Evolutionary conservation across 2,113 vertebrate species (phyloP), one percentile per base, ranked within the genome.

Genomic region (Nothobranchius furzeri): DNA sequence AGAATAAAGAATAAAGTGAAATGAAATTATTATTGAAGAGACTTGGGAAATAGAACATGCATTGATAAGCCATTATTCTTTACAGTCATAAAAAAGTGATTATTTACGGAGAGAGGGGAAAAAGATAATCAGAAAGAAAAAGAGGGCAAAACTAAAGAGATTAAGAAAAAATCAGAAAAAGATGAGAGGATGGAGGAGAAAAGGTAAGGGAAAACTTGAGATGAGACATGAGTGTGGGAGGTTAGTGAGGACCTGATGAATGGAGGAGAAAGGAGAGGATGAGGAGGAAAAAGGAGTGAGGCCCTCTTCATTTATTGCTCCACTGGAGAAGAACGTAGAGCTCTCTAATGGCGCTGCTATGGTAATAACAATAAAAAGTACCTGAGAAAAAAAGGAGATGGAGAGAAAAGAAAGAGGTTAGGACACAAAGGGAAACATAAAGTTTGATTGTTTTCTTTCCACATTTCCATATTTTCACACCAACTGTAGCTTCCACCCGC

Each of bases 301-400:
- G 84, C 90, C 94, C 94, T 95, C 95, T 99, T 99, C 97, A 99
- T 99, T 99, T 99, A 96, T 96, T 98, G 98, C 98, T 98, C 96
- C 96, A 98, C 83, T 98, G 98, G 98, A 99, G 96, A 96, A 95
- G 98, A 99, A 99, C 97, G 94, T 94, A 93, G 94, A 95, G 94
- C 94, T 91, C 94, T 95, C 95, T 98, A 96, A 98, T 98, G 95
- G 96, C 92, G 92, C 95, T 95, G 95, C 94, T 92, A 93, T 96
- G 96, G 98, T 99, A 98, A 99, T 98, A 98, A 98, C 91, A 92
- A 90, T 91, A 91, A 90, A 90, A 90, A 87, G 70, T 85, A 78
- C 69, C 82, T 83, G 62, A 74, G 73, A 66, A 85, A 86, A 82
- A 86, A 60, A 82, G 70, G 78, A 72, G 70, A 73, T 56, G 69